Conservation (phyloP, 1,140 invertebrate genomes). For the Drosophila ironensis region DNA sequence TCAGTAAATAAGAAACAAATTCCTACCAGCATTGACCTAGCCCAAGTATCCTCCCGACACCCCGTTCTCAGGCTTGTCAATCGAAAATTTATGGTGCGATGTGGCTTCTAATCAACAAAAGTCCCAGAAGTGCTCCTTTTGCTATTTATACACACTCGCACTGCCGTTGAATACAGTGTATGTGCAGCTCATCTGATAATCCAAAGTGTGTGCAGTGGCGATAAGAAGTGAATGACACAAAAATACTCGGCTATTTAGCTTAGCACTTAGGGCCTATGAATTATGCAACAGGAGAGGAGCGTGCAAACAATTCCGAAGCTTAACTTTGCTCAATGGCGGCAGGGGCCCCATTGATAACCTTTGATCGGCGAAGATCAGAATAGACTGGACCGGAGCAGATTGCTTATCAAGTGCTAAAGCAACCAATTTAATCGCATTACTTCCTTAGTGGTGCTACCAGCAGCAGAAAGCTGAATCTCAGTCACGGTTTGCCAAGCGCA, state of each 20-base stretch:
- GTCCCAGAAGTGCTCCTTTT: background rate
- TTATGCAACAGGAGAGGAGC: conserved; percentile 31
- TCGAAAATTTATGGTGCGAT: conserved; percentile 23
- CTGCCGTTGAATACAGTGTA: background rate
- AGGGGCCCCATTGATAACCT: conserved; percentile 22
- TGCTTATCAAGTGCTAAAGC: conserved; percentile 22
- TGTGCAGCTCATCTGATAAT: conserved; percentile 29
- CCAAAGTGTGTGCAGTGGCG: conserved; percentile 5
- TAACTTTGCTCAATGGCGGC: conserved; percentile 37
- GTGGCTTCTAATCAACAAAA: conserved; percentile 11
- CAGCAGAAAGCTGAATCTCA: background rate
- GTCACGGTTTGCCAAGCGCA: conserved; percentile 41
- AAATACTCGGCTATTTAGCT: no score
- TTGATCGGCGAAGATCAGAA: background rate
- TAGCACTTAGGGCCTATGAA: background rate
- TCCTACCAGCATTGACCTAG: conserved; percentile 27
- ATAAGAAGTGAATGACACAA: conserved; percentile 19
- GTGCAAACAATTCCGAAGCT: conserved; percentile 8
- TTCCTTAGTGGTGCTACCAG: background rate
- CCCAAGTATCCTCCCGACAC: background rate
- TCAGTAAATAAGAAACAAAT: background rate
- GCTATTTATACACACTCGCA: conserved; percentile 7
- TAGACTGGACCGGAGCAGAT: background rate
- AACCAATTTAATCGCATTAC: conserved; percentile 15
- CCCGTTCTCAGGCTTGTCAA: background rate